Base-by-base conservation (phyloP, 2,888 invertebrate genomes). In the Apamea crenata region DNA sequence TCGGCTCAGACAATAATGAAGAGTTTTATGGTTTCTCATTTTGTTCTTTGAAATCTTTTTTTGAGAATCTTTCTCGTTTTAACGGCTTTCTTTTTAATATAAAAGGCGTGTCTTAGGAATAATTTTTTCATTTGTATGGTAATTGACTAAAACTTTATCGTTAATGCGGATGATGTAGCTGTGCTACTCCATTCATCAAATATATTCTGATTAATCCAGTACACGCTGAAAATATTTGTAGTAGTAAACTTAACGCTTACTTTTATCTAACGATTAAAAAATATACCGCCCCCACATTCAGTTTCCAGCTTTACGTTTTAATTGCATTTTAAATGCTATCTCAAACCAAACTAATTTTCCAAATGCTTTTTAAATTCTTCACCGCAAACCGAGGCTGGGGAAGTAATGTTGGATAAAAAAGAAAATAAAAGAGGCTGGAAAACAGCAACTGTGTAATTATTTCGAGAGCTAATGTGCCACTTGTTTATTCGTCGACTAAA, bases 401-500 rank as follows among this genome's bases (percentile, higher is more conserved):
- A 93, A 93, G 92, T 91, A 93, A 94, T 90, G 92, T 75, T 74
- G 78, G 50, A 69, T 72, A 81, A 90, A 89, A 89, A 90, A 88
- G 81, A 90, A 91, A 91, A 89, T 87, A 91, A 93, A 92, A 91
- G 87, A 91, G 90, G 92, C 93, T 90, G 91, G 91, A 91, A 92
- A 92, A 92, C 94, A 92, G 93, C 95, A 93, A 91, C 92, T 89
- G 92, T 93, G 96, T 95, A 97, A 96, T 97, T 96, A 96, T 96
- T 94, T 93, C 93, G 94, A 95, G 93, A 95, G 96, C 95, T 96
- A 96, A 96, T 96, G 95, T 95, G 95, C 95, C 95, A 93, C 94
- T 96, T 96, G 96, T 96, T 96, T 96, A 96, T 96, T 95, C 96
- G 95, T 94, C 92, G 95, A 95, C 96, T 96, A 97, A 97, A 97